These are phyloP conservation scores for Anabacerthia variegaticeps DNA, from an alignment of 2,797 vertebrate genomes.

Conservation along the genomic window DNA sequence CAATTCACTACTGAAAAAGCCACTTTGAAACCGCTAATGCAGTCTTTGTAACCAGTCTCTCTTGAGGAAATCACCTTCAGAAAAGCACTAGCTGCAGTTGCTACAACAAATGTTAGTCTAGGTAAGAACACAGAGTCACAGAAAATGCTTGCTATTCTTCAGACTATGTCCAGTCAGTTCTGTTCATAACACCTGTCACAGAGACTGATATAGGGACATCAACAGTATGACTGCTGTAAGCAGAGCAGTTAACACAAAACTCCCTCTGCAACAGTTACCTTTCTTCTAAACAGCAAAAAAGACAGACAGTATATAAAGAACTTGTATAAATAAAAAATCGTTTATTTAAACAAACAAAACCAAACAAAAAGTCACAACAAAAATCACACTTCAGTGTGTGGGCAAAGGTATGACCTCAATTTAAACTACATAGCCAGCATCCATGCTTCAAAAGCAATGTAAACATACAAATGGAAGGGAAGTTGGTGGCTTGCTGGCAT, in stretches of 20 bases:
- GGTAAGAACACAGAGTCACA: not conserved
- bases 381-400: not conserved
- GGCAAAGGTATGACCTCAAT: not conserved
- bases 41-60: not conserved
- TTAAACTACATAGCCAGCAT: not conserved
- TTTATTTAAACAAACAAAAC: not conserved
- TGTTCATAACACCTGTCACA: not conserved
- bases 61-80: not conserved
- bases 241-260: not conserved
- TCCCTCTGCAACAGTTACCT: not conserved
- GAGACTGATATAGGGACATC: not conserved
- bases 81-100: not conserved
- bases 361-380: not conserved
- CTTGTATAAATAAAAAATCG: not conserved
- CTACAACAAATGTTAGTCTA: not conserved
- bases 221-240: not conserved
- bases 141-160: not conserved
- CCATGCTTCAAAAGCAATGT: not conserved
- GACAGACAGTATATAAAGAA: not conserved
- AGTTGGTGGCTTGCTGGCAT: not conserved
- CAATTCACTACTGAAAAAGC: not conserved
- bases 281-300: not conserved
- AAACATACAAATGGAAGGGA: not conserved
- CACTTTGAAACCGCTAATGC: constrained; percentile 5
- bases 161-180: not conserved